Evolutionary conservation across 2,797 vertebrate genomes (phyloP), one percentile per base, ranked within the genome.

Genomic region (Anguilla anguilla): DNA sequence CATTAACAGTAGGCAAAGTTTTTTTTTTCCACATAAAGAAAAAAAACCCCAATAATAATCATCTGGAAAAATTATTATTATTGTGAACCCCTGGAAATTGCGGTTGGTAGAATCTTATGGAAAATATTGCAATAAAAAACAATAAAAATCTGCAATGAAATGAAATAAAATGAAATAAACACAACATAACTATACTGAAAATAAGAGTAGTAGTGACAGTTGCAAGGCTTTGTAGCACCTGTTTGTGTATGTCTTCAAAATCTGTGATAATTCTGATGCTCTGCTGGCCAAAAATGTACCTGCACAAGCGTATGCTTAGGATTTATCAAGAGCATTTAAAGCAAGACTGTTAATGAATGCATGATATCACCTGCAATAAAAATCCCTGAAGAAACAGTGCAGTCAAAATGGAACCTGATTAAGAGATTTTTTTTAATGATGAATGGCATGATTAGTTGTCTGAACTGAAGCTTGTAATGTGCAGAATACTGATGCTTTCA

Each of bases 391-490:
- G 35, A 43, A 43, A 9, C 31, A 39, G 57, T 11, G 25, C 51
- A 85, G 53, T 59, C 53, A 35, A 39, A 85, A 64, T 39, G 5
- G 28, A 13, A 85, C n/a, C 84, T 59, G 35, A 39, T 61, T 39
- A 64, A 59, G 19, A 55, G 84, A 31, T 82, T 25, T 39, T 25
- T 39, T 85, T 55, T 6, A 85, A 85, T 59, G 55, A 61, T 85
- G 35, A 67, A 85, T 59, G 84, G 31, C 25, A 55, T 59, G 57
- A 85, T 85, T 55, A 85, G 35, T 64, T 64, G 67, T 64, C 57
- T 28, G 31, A 43, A 57, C 15, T 55, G 31, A 85, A 67, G 43
- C 59, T 19, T 6, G 6, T 39, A 43, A 39, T n/a, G 59, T 64
- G 84, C 64, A 49, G 84, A 67, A 85, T 85, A 67, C 69, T 85